A percentile compares a stretch with the other conserved stretches of the same genome.
These are phyloP conservation scores for Phylloscopus whistleri DNA, from an alignment of 2,113 vertebrate genomes.

Conservation along the genomic window DNA sequence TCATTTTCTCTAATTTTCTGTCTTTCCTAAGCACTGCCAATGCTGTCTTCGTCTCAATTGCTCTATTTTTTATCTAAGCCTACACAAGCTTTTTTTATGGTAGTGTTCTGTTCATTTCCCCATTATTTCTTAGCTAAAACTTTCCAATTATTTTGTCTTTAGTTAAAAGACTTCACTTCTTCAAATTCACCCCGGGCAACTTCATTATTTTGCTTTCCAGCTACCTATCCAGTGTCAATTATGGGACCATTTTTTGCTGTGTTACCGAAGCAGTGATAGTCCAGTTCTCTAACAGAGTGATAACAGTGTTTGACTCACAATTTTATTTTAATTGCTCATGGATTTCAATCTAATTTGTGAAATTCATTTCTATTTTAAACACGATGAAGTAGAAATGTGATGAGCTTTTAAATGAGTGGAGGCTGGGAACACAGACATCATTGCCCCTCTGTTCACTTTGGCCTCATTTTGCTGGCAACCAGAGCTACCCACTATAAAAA, in stretches of 20 bases:
- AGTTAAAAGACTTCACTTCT: constrained; percentile 45
- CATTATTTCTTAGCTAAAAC: constrained; percentile 56
- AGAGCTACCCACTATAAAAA: neutral
- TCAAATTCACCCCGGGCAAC: constrained; percentile 29
- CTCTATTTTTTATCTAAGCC: constrained; percentile 37
- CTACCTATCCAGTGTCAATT: constrained; percentile 32
- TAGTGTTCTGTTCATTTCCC: constrained; percentile 36
- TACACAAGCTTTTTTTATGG: constrained; percentile 24
- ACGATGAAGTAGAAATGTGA: neutral
- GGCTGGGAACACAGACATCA: neutral
- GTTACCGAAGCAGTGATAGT: neutral
- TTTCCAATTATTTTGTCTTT: constrained; percentile 57
- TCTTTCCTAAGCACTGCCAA: constrained; percentile 29
- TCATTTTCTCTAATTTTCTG: constrained; percentile 42
- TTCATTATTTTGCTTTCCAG: constrained; percentile 51
- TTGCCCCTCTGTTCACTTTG: neutral
- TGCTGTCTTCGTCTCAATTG: constrained; percentile 23
- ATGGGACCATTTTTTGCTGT: neutral
- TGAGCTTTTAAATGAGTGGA: neutral
- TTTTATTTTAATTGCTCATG: neutral
- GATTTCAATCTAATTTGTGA: constrained; percentile 4
- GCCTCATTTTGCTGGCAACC: neutral
- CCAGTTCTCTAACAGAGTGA: neutral
- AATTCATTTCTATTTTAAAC: constrained; percentile 12
- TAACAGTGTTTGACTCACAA: neutral